Evolutionary conservation across 2,797 vertebrate genomes (phyloP).

Genomic region (Clarias platycephalus): DNA sequence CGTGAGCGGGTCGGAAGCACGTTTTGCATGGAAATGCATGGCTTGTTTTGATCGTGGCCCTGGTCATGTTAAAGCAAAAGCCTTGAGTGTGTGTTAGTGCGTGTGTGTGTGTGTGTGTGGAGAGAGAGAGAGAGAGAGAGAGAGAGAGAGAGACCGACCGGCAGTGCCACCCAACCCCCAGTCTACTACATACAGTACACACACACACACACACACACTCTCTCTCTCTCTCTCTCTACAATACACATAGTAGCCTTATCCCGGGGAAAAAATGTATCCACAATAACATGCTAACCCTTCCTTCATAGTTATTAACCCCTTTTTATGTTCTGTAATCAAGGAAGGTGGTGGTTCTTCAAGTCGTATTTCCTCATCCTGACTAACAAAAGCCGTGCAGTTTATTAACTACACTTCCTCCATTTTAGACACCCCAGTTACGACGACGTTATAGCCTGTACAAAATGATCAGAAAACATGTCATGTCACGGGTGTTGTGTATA

Average conservation of each 20-base stretch:
- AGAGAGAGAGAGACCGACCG: conserved; percentile 75
- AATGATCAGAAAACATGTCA: not conserved
- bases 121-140: not conserved
- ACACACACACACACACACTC: too few species aligned
- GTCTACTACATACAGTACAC: conserved; percentile 14
- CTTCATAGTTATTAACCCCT: not conserved
- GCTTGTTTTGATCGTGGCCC: conserved; percentile 76
- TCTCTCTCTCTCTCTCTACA: not conserved
- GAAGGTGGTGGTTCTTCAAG: not conserved
- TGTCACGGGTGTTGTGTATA: not conserved
- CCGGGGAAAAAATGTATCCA: not conserved
- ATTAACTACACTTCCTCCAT: conserved; percentile 39
- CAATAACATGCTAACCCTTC: not conserved
- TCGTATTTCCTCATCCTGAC: conserved; percentile 52
- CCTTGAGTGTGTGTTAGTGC: conserved; percentile 62
- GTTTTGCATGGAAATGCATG: conserved; percentile 66
- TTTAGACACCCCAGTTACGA: conserved; percentile 2
- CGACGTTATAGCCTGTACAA: not conserved
- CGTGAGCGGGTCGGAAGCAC: conserved; percentile 62
- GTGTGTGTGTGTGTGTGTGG: conserved; percentile 32
- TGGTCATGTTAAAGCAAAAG: conserved; percentile 79
- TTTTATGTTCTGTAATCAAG: not conserved
- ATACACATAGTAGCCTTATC: not conserved
- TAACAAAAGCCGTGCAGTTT: conserved; percentile 45
- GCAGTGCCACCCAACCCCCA: conserved; percentile 77